Base-by-base conservation (phyloP, 2,113 vertebrate genomes). In the Motacilla alba region DNA sequence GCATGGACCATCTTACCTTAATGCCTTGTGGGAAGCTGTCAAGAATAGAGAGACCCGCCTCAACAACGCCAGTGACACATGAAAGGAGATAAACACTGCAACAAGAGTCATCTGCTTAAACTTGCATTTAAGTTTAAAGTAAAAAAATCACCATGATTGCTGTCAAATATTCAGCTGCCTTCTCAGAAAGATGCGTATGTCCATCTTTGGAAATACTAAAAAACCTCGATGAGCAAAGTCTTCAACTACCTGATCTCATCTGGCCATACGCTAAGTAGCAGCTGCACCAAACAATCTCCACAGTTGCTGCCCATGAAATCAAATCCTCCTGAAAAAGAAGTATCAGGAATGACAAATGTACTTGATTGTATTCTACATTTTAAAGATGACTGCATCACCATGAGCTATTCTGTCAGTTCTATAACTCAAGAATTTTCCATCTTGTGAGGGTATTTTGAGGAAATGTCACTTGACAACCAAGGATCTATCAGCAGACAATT, bases 351-450 rank as follows among this genome's bases (percentile, higher is more conserved):
- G 12, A 47, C 13, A 60, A 64, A n/a, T 22, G 76, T 17, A 60
- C 9, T 17, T n/a, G 35, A 50, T 30, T 37, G 11, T 15, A 60
- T 37, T n/a, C 37, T 52, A 6, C 0, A 0, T 47, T 1, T 2
- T 17, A 68, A 79, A n/a, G 21, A 70, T 24, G 30, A 72, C 67
- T 64, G 18, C 4, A 4, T 41, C 43, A 91, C 30, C 16, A 4
- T 52, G 2, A 88, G 50, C 27, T 72, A 44, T 39, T 53, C 67
- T 80, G 27, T 56, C 58, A 80, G 35, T 18, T 90, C n/a, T 37
- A 4, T 13, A 46, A 56, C 17, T 50, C 23, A 13, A 22, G 16
- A 23, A 43, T 59, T 79, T 68, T 56, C 75, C 39, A 33, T 20
- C 18, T 39, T 52, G 14, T 11, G 33, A n/a, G 7, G 7, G 2